Base-by-base conservation (phyloP, 1,140 invertebrate genomes). In the Cydia pomonella region DNA sequence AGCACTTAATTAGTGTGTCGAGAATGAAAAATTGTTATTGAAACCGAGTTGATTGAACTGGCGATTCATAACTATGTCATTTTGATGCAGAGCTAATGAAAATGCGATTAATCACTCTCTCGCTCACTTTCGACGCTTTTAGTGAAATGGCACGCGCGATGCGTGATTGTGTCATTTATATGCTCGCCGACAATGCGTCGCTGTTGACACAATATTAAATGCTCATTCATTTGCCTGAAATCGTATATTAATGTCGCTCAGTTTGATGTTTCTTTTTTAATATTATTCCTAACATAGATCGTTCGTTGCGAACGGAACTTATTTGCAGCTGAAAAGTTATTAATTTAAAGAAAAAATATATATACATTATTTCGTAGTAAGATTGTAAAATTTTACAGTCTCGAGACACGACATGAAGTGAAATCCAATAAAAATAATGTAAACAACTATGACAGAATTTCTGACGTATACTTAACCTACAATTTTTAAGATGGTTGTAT, bases 11-110 rank as follows among this genome's bases (percentile, higher is more conserved):
- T 93, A 93, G 90, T 91, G 83, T 91, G 90, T 93, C 90, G 88
- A 90, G 89, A 87, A 87, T 93, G 90, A 93, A 93, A 93, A 93
- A 93, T 92, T 92, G 90, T 92, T 92, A 93, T 93, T 90, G 91
- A 92, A 93, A 92, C 90, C 84, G 86, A 87, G 84, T 86, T 92
- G 88, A 92, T 92, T 93, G 91, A 93, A 88, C 88, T 87, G 84
- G 85, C 87, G 82, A 88, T 84, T 90, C 86, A 90, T 92, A 92
- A 91, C 89, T 91, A 88, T 92, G 90, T 90, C 91, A 90, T 92
- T 92, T 91, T 85, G 88, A 91, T 88, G 87, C 84, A 84, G 86
- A 83, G 81, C 80, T 89, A 90, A 92, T 92, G 88, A 91, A 91
- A 91, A 87, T 81, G 77, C 79, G 80, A 92, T 92, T 90, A 90